Evolutionary conservation across 2,797 vertebrate genomes (phyloP).

Genomic region (Borostomias antarcticus): DNA sequence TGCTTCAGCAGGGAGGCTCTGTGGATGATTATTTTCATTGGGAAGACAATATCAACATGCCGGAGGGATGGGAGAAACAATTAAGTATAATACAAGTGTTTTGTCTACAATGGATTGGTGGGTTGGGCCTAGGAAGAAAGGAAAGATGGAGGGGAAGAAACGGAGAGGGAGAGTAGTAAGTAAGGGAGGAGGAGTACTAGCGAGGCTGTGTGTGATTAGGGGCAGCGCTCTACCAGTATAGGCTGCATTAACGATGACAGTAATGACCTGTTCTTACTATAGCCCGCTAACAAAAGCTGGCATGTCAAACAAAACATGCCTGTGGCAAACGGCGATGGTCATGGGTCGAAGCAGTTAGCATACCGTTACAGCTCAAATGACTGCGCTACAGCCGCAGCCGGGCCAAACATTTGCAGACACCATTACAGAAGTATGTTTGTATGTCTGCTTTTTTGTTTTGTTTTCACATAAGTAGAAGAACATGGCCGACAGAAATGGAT

Average conservation of each 20-base stretch:
- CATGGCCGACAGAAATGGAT: slow-evolving; percentile 25
- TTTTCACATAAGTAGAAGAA: slow-evolving; percentile 14
- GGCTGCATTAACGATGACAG: slow-evolving; percentile 59
- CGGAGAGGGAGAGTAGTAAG: slow-evolving; percentile 26
- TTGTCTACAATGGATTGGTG: neutral
- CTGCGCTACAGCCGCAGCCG: slow-evolving; percentile 11
- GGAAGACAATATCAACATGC: neutral
- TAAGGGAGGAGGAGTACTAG: too few relatives aligned
- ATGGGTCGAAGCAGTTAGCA: slow-evolving; percentile 48
- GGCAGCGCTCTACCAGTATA: slow-evolving; percentile 41
- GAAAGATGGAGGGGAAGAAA: slow-evolving; percentile 15
- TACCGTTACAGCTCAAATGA: slow-evolving; percentile 25
- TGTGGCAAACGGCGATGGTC: slow-evolving; percentile 47
- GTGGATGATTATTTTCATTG: too few relatives aligned
- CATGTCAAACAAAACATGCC: slow-evolving; percentile 59
- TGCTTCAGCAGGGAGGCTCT: neutral
- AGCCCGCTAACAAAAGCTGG: slow-evolving; percentile 52
- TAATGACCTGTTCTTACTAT: slow-evolving; percentile 56
- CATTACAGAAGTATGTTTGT: slow-evolving; percentile 4
- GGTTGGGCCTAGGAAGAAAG: slow-evolving; percentile 17
- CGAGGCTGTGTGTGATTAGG: slow-evolving; percentile 41
- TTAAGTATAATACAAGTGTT: neutral
- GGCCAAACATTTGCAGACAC: neutral
- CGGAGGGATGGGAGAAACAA: neutral
- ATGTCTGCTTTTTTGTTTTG: neutral